These are phyloP conservation scores for Bubo scandiacus DNA, from an alignment of 2,113 vertebrate species.

Conservation along the genomic window DNA sequence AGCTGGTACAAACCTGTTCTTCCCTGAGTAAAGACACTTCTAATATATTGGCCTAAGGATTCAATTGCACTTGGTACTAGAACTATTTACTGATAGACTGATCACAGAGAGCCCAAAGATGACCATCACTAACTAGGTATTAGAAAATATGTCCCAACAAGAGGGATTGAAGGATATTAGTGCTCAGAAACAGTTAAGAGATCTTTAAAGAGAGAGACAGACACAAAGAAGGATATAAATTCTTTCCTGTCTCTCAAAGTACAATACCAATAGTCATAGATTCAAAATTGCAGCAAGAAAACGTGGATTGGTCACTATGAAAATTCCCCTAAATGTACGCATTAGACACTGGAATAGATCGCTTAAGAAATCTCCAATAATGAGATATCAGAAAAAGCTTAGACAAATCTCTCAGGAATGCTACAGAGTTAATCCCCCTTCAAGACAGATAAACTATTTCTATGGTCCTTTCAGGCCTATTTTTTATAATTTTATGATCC, in stretches of 20 bases:
- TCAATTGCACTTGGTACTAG: neutral
- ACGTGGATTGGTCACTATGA: neutral
- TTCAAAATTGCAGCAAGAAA: neutral
- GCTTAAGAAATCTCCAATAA: neutral
- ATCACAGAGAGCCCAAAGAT: neutral
- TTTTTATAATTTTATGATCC: neutral
- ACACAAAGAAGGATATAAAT: neutral
- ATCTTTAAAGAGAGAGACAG: neutral
- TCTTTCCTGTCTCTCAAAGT: neutral
- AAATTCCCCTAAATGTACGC: neutral
- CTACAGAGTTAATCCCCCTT: neutral
- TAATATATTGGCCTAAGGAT: neutral
- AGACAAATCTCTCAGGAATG: neutral
- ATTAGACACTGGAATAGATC: neutral
- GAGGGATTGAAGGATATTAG: neutral
- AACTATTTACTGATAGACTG: neutral
- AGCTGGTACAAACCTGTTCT: slow-evolving; percentile 30
- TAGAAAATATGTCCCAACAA: neutral
- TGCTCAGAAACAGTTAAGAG: neutral
- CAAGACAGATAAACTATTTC: neutral
- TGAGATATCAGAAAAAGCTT: neutral
- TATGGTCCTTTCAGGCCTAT: neutral
- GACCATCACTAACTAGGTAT: neutral
- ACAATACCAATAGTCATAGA: neutral
- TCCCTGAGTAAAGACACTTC: neutral